Percentiles rank a stretch among this genome's conserved stretches.
Conservation (phyloP, 2,113 vertebrate genomes). For the Nesogale talazaci region DNA sequence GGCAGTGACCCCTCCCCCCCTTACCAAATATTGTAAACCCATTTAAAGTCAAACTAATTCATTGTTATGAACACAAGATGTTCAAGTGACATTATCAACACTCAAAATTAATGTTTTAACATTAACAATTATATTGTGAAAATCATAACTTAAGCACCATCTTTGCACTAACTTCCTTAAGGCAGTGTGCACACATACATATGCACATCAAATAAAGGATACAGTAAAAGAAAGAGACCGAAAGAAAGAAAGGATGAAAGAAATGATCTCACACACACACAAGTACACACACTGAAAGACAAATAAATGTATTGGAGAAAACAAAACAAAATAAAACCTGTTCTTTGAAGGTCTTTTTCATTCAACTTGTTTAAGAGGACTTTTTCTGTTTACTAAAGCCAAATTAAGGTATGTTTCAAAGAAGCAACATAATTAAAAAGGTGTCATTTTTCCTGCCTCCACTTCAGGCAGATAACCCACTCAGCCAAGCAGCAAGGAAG, state of each 20-base stretch:
- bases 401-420: slow-evolving; percentile 37
- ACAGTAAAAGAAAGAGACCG: not conserved
- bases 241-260: too few species aligned
- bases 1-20: too few species aligned
- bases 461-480: not conserved
- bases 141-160: not conserved
- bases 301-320: not conserved
- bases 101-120: not conserved
- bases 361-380: not conserved
- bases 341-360: not conserved
- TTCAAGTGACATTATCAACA: not conserved
- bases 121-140: not conserved
- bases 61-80: not conserved
- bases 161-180: not conserved
- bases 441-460: not conserved
- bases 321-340: too few species aligned
- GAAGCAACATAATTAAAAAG: not conserved
- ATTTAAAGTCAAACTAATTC: not conserved
- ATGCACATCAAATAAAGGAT: not conserved
- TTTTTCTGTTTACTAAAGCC: not conserved
- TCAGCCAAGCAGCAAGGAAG: not conserved
- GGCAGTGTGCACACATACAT: not conserved
- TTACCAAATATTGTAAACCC: not conserved
- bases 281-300: not conserved
- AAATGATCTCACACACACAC: too few species aligned